A percentile compares a stretch with the other conserved stretches of the same genome.
phyloP scores from a whole-genome alignment of 2,113 vertebrate genomes.

The Drymodes brunneopygia region DNA sequence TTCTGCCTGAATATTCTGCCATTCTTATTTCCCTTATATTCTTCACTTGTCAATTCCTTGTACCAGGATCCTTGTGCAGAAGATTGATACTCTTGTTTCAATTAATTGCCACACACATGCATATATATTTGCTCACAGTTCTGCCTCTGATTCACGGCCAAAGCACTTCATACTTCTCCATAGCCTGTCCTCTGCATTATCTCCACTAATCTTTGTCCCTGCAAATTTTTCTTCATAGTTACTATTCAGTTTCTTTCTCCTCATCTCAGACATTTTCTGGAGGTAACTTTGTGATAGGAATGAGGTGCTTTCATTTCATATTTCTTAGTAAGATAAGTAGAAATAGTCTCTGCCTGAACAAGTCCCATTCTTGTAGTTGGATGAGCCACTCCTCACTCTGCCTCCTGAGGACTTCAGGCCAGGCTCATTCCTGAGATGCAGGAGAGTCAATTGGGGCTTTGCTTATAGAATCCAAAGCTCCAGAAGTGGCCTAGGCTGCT shows the following conservation, averaged over 20 bases:
- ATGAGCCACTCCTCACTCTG: not conserved
- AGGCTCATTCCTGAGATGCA: not conserved
- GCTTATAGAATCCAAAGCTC: not conserved
- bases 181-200: not conserved
- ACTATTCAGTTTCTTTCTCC: not conserved
- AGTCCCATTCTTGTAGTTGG: fast-evolving
- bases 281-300: not conserved
- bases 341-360: not conserved
- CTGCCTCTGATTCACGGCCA: not conserved
- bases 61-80: not conserved
- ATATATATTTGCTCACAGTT: no score
- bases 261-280: not conserved
- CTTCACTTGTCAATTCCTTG: not conserved
- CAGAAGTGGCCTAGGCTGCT: not conserved
- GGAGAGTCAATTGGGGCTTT: fast-evolving
- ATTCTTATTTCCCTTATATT: not conserved
- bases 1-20: not conserved
- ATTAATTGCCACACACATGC: not conserved
- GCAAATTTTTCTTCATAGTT: not conserved
- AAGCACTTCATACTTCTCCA: not conserved
- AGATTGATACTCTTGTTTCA: not conserved
- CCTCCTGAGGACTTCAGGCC: not conserved
- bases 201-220: not conserved
- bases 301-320: not conserved
- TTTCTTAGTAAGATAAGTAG: not conserved